Percentiles rank a stretch among this genome's conserved stretches.
Conservation (phyloP, 35 echinoderm and acorn worm species). For the Ophioderma brevispina region DNA sequence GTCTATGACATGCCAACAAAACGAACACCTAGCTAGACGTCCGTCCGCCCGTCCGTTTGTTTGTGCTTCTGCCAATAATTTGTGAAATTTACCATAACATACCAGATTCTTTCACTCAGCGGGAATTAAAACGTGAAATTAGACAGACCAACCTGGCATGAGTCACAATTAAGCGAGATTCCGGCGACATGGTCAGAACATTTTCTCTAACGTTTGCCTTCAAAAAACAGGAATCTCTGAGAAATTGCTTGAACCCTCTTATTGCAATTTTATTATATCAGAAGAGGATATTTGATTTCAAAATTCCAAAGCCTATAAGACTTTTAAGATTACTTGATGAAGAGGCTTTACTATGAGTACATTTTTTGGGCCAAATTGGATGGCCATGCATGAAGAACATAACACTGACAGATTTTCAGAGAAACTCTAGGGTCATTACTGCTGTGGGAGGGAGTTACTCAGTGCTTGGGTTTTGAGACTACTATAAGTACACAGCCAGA, state of each 20-base stretch:
- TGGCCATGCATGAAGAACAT: no score
- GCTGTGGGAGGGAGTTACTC: no score
- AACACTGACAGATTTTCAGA: no score
- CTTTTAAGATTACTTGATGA: not conserved
- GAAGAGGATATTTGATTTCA: not conserved
- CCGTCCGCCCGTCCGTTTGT: not conserved
- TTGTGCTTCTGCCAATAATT: no score
- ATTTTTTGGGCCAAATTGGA: no score
- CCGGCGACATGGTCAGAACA: not conserved
- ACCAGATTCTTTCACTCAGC: not conserved
- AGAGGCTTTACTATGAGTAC: no score
- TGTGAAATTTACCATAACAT: no score
- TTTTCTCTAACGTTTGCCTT: not conserved
- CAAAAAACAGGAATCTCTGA: not conserved
- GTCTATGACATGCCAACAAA: not conserved
- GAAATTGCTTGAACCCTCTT: not conserved
- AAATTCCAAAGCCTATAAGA: not conserved
- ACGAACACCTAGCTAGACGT: no score
- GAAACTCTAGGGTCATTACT: no score
- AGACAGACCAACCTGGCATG: not conserved
- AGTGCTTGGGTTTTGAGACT: no score
- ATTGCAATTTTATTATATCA: not conserved
- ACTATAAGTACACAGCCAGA: no score
- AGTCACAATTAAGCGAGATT: conserved; percentile 6
- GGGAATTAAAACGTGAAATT: not conserved